Conservation (phyloP, 2,888 invertebrate genomes). For the Campoletis raptor region DNA sequence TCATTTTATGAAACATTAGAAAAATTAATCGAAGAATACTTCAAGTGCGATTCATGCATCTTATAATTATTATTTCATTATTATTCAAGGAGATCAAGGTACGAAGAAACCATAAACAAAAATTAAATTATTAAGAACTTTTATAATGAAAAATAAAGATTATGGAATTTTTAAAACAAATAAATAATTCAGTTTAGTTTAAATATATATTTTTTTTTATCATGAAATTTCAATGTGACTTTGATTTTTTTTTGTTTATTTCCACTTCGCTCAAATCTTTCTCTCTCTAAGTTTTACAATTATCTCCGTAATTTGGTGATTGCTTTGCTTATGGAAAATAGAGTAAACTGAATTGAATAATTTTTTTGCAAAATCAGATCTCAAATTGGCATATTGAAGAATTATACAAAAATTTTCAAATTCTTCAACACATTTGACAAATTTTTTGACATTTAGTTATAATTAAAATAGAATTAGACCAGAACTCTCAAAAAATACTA, state of each 20-base stretch:
- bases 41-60: conserved; percentile 1
- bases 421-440: background rate
- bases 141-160: background rate
- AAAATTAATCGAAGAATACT: conserved; percentile 7
- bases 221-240: background rate
- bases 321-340: too few relatives aligned
- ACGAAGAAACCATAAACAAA: background rate
- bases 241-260: background rate
- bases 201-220: background rate
- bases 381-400: background rate
- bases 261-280: background rate
- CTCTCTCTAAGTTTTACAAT: background rate
- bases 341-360: background rate
- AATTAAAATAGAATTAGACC: background rate
- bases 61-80: background rate
- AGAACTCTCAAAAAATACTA: background rate
- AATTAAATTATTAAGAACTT: background rate
- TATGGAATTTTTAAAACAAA: background rate
- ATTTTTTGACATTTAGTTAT: background rate
- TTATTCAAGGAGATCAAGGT: background rate
- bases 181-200: background rate
- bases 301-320: background rate
- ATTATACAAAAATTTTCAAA: background rate
- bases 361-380: background rate
- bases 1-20: background rate